Base-by-base conservation (phyloP, 2,888 invertebrate species). In the Rhamnusium bicolor region DNA sequence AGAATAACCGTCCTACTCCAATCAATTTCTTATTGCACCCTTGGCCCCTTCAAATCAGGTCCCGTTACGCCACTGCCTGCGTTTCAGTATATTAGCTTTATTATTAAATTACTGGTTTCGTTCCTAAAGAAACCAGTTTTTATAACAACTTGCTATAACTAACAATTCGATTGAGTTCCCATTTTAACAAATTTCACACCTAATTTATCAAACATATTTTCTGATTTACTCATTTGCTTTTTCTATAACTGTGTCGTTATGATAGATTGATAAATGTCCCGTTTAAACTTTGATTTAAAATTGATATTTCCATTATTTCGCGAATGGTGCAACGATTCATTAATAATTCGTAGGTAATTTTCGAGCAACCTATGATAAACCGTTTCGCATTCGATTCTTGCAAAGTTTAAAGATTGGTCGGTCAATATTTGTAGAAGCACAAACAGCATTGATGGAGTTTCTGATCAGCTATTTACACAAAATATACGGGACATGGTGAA, bases 381-480 rank as follows among this genome's bases (percentile, higher is more conserved):
- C 54, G 24, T 54, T 27, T n/a, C 19, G 14, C 14, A 2, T 29
- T 58, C 58, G 58, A 58, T 29, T 27, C 4, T 0, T 16, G 21
- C 51, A 14, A 53, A 27, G 32, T 53, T 54, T 47, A 65, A 65
- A 27, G 65, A 53, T 32, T 32, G 40, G 46, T 18, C 53, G 16
- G 8, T 46, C 19, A 16, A 46, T 56, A 56, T 67, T 67, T 67
- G 46, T 18, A 19, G 14, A 67, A 56, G 24, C 16, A 19, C 46
- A 56, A 67, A 67, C 56, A 19, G 65, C 32, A 67, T 46, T 56
- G 56, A 67, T 56, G 46, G 67, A 54, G 19, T 46, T 56, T 67
- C 56, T 16, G 56, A 46, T 24, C n/a, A 54, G 21, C 27, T 67
- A 56, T 56, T 67, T 67, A 10, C 56, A 29, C 65, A 49, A 63